Percentiles rank a stretch among this genome's conserved stretches.
These are phyloP conservation scores for Pavo muticus DNA, from an alignment of 2,113 vertebrate species.

Conservation along the genomic window DNA sequence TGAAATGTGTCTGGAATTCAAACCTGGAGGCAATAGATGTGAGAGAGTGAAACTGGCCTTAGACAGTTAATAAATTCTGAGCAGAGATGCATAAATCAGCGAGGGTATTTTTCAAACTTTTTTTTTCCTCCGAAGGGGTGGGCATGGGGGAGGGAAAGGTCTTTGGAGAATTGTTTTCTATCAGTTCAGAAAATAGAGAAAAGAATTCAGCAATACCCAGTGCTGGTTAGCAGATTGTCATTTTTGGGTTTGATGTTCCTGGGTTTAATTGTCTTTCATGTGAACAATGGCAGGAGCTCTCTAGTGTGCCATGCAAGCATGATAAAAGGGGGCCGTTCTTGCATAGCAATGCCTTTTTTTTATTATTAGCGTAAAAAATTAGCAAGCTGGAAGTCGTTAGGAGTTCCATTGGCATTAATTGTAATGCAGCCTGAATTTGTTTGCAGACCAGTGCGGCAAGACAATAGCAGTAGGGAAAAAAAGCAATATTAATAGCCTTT, in stretches of 20 bases:
- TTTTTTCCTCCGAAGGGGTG: slow-evolving; percentile 37
- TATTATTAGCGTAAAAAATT: slow-evolving; percentile 94
- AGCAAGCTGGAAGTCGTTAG: slow-evolving; percentile 92
- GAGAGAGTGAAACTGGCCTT: slow-evolving; percentile 74
- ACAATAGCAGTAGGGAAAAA: slow-evolving; percentile 82
- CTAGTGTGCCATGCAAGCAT: slow-evolving; percentile 81
- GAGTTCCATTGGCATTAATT: slow-evolving; percentile 84
- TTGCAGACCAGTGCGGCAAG: slow-evolving; percentile 84
- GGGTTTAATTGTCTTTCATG: slow-evolving; percentile 95
- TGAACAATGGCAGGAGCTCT: slow-evolving; percentile 90
- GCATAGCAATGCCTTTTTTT: slow-evolving; percentile 91
- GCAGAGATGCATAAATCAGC: slow-evolving; percentile 85
- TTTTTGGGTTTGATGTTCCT: slow-evolving; percentile 91
- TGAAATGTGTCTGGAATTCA: slow-evolving; percentile 79
- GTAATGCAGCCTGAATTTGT: slow-evolving; percentile 84
- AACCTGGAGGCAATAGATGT: slow-evolving; percentile 76
- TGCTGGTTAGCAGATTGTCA: slow-evolving; percentile 89
- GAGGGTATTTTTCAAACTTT: slow-evolving; percentile 72
- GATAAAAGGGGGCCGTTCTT: slow-evolving; percentile 85
- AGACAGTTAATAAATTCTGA: slow-evolving; percentile 86
- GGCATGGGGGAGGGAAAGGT: slow-evolving; percentile 65
- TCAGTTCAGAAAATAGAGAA: slow-evolving; percentile 81
- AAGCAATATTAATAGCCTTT: slow-evolving; percentile 88
- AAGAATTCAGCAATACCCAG: slow-evolving; percentile 81
- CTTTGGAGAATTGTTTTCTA: slow-evolving; percentile 87